Percentiles rank a stretch among this genome's conserved stretches.
Evolutionary conservation across 2,113 vertebrate species (phyloP).

Genomic region (Tyrannus savana): DNA sequence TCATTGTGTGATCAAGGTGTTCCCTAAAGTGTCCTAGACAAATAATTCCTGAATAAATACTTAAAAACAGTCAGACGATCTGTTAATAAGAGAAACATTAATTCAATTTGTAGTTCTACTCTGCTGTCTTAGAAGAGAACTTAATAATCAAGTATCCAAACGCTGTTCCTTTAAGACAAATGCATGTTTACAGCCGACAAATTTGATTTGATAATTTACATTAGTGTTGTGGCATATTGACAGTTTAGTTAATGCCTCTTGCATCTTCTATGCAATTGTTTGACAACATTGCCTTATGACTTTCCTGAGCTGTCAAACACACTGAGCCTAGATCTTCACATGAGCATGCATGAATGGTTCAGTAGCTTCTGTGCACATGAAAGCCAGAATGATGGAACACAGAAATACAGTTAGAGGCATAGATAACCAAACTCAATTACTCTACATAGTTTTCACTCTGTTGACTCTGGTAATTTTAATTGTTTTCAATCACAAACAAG

Average conservation of each 20-base stretch:
- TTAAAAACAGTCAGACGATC: not conserved
- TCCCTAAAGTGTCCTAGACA: not conserved
- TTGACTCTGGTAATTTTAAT: constrained; percentile 70
- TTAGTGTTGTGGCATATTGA: constrained; percentile 53
- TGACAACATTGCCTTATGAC: constrained; percentile 59
- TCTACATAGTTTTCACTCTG: constrained; percentile 44
- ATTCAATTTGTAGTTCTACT: not conserved
- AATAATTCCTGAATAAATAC: not conserved
- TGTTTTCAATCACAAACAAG: constrained; percentile 65
- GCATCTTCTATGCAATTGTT: constrained; percentile 50
- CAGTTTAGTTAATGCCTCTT: constrained; percentile 25
- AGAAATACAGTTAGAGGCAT: constrained; percentile 57
- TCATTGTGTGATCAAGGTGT: not conserved
- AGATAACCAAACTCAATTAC: constrained; percentile 64
- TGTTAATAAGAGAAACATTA: not conserved
- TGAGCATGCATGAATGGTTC: constrained; percentile 65
- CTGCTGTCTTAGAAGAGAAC: not conserved
- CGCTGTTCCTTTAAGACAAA: not conserved
- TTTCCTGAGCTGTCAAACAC: constrained; percentile 72
- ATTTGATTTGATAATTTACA: constrained; percentile 58
- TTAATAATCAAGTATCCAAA: not conserved
- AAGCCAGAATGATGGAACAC: constrained; percentile 62
- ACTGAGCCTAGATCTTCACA: constrained; percentile 46
- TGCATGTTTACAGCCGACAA: not conserved
- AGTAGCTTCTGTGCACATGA: constrained; percentile 48